Evolutionary conservation across 2,888 invertebrate genomes (phyloP).

Genomic region (Hoplodrina blanda): DNA sequence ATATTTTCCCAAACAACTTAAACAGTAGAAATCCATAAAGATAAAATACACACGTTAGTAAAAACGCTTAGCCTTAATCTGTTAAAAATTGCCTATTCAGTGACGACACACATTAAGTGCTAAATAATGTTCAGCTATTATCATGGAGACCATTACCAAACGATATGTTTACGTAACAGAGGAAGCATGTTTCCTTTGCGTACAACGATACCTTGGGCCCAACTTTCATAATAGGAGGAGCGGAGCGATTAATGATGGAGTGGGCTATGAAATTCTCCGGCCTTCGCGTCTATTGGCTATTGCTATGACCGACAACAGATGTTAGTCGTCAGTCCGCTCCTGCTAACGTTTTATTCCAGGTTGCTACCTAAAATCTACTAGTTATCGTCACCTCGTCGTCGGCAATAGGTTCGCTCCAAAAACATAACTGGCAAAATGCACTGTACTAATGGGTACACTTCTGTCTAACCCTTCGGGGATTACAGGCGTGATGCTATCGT

Average conservation of each 20-base stretch:
- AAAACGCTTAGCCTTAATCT: slow-evolving; percentile 61
- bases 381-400: neutral
- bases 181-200: slow-evolving; percentile 63
- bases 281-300: neutral
- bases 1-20: neutral
- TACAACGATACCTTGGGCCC: slow-evolving; percentile 9
- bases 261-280: neutral
- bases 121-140: slow-evolving; percentile 59
- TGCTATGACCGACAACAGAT: neutral
- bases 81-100: slow-evolving; percentile 58
- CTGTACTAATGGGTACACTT: too few species aligned
- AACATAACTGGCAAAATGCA: too few species aligned
- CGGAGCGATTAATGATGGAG: neutral
- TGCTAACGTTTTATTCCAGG: neutral
- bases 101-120: slow-evolving; percentile 58
- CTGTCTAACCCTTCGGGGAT: too few species aligned
- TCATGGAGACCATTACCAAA: slow-evolving; percentile 55
- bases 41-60: slow-evolving; percentile 26
- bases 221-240: slow-evolving; percentile 4
- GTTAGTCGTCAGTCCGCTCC: neutral
- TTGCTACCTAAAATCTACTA: neutral
- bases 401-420: too few species aligned
- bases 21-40: slow-evolving; percentile 17
- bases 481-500: too few species aligned
- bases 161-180: slow-evolving; percentile 47